Percentiles rank a stretch among this genome's conserved stretches.
Conservation (phyloP, 2,113 vertebrate genomes). For the Tretioscincus oriximinensis region DNA sequence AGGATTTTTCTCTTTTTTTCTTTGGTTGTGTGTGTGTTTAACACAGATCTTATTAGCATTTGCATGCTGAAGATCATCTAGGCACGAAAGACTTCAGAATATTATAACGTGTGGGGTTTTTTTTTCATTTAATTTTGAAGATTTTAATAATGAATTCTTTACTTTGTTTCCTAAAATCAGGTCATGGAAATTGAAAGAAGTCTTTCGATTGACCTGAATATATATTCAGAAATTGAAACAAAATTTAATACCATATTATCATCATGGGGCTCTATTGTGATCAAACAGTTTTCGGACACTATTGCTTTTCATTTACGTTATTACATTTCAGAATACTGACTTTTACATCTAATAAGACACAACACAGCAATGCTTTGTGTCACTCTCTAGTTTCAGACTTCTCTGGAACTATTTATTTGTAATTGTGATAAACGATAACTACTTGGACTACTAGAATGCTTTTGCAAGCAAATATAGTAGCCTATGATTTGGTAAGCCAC, state of each 20-base stretch:
- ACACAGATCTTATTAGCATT: slow-evolving; percentile 65
- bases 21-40: slow-evolving; percentile 23
- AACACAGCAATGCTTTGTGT: not conserved
- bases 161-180: slow-evolving; percentile 32
- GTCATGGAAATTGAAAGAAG: slow-evolving; percentile 33
- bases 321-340: not conserved
- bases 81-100: slow-evolving; percentile 70
- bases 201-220: slow-evolving; percentile 13
- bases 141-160: slow-evolving; percentile 44
- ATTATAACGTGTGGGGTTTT: slow-evolving; percentile 50
- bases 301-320: not conserved
- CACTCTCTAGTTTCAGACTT: not conserved
- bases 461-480: slow-evolving; percentile 17
- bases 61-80: slow-evolving; percentile 63
- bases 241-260: not conserved
- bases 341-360: not conserved
- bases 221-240: not conserved
- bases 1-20: not conserved
- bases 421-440: not conserved
- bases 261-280: not conserved
- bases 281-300: not conserved
- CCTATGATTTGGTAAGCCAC: slow-evolving; percentile 11
- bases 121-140: slow-evolving; percentile 56
- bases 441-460: slow-evolving; percentile 5
- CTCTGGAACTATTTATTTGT: slow-evolving; percentile 5